Base-by-base conservation (phyloP, 2,888 invertebrate genomes). In the Ichneumon xanthorius region DNA sequence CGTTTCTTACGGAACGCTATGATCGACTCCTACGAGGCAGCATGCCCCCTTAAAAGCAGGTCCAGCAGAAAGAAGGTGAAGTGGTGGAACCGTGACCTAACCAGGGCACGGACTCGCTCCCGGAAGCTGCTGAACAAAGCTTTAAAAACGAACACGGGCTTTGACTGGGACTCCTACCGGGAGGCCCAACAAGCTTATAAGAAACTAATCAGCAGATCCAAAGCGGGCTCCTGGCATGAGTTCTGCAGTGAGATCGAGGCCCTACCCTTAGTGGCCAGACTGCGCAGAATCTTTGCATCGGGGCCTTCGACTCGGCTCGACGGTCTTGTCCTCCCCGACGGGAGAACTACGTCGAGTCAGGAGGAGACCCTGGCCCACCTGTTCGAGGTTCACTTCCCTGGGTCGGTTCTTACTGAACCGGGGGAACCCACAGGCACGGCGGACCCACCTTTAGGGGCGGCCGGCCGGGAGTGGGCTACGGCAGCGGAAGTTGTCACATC, bases 51-150 rank as follows among this genome's bases (percentile, higher is more conserved):
- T 2, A 58, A 63, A 0, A 76, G 53, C 71, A 70, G 22, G 50
- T 7, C 6, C n/a, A 19, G 33, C n/a, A 37, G 61, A 0, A 76
- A 63, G 55, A 70, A n/a, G 58, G 73, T 79, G 1, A 53, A 83
- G 6, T 48, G 48, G 85, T 87, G 86, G 84, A 86, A 71, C 45
- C n/a, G 26, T 0, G 30, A 84, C 30, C 40, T n/a, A n/a, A n/a
- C n/a, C n/a, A n/a, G n/a, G n/a, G n/a, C n/a, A n/a, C n/a, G n/a
- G n/a, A n/a, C n/a, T n/a, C n/a, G n/a, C n/a, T n/a, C n/a, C n/a
- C n/a, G n/a, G n/a, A n/a, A n/a, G n/a, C n/a, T n/a, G n/a, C n/a
- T n/a, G n/a, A n/a, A n/a, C n/a, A n/a, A n/a, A n/a, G n/a, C n/a
- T n/a, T n/a, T n/a, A n/a, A n/a, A n/a, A n/a, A n/a, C n/a, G n/a